Conservation (phyloP, 1,140 invertebrate species). For the Diachasmimorpha longicaudata region DNA sequence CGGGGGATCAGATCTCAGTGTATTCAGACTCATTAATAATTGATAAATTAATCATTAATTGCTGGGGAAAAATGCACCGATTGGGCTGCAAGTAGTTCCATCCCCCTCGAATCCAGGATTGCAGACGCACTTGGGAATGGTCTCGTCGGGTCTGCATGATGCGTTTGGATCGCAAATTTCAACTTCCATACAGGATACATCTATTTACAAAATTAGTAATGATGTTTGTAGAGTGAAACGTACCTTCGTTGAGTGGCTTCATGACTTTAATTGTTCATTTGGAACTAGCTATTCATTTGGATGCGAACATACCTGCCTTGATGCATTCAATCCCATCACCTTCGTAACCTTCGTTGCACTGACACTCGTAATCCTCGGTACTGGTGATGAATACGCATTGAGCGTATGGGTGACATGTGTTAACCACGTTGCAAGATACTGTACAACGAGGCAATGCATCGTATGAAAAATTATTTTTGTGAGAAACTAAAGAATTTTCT, state of each 20-base stretch:
- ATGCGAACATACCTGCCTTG: slow-evolving; percentile 49
- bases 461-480: slow-evolving; percentile 29
- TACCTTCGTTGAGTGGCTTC: background rate
- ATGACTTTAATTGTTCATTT: slow-evolving; percentile 5
- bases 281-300: background rate
- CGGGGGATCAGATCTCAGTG: too few relatives aligned
- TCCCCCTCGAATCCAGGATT: slow-evolving; percentile 81
- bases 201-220: slow-evolving; percentile 50
- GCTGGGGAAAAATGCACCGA: slow-evolving; percentile 53
- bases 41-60: background rate
- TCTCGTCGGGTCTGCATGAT: slow-evolving; percentile 72
- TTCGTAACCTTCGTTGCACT: slow-evolving; percentile 79
- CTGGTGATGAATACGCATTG: slow-evolving; percentile 72
- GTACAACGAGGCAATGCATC: slow-evolving; percentile 51
- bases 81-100: slow-evolving; percentile 71
- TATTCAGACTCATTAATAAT: too few relatives aligned
- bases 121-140: slow-evolving; percentile 76
- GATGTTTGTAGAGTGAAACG: background rate
- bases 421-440: slow-evolving; percentile 76
- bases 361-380: slow-evolving; percentile 71
- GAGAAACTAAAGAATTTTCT: background rate
- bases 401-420: slow-evolving; percentile 79
- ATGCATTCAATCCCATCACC: slow-evolving; percentile 81
- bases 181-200: slow-evolving; percentile 71
- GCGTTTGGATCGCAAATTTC: slow-evolving; percentile 80